Conservation (phyloP, 2,113 vertebrate genomes). For the Solenodon paradoxus region DNA sequence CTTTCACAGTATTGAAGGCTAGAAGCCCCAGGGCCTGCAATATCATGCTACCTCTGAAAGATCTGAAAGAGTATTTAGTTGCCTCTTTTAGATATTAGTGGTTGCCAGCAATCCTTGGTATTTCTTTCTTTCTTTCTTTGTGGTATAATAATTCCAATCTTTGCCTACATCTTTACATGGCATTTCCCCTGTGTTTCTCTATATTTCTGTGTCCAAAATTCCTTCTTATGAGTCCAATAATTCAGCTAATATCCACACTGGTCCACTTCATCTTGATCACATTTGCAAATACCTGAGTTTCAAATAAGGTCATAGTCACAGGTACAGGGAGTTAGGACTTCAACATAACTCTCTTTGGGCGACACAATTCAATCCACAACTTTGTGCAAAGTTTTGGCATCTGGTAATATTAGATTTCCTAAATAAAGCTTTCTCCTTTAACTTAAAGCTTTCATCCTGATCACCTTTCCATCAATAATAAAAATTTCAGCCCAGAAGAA, state of each 20-base stretch:
- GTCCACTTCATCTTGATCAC: not conserved
- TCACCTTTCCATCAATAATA: not conserved
- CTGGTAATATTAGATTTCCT: not conserved
- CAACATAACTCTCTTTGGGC: not conserved
- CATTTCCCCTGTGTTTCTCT: not conserved
- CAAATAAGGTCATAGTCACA: not conserved
- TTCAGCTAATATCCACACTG: not conserved
- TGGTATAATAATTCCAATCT: no score
- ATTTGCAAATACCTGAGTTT: not conserved
- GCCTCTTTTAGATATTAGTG: not conserved
- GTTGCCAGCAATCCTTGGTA: no score
- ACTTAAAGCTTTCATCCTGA: not conserved
- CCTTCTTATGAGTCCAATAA: not conserved
- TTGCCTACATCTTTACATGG: no score
- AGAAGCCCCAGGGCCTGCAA: no score
- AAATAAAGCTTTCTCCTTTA: not conserved
- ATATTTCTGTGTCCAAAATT: not conserved
- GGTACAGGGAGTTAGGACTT: not conserved
- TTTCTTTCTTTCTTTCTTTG: no score
- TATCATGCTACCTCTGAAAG: not conserved
- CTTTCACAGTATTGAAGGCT: not conserved
- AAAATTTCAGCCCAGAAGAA: not conserved
- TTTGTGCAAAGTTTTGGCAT: not conserved
- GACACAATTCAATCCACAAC: not conserved
- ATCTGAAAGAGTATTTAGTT: not conserved